Base-by-base conservation (phyloP, 2,888 invertebrate species). In the Drosophila monieri region DNA sequence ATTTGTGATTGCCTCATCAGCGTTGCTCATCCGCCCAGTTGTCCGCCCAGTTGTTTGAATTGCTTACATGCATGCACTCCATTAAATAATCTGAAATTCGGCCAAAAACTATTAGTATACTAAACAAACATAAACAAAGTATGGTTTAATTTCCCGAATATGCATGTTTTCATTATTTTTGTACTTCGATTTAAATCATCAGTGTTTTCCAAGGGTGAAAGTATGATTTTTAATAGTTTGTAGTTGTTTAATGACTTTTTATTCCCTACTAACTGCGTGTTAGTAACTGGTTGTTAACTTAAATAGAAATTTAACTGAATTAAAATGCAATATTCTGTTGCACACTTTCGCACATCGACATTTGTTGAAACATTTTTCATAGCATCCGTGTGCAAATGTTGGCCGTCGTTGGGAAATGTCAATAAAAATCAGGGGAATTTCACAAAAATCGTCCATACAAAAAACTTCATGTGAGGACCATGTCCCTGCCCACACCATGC, bases 351-450 rank as follows among this genome's bases (percentile, higher is more conserved):
- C 46, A 49, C 35, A 35, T 48, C 6, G 30, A 15, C 23, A 27
- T n/a, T n/a, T 27, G n/a, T 48, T 1, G 27, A 46, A 44, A 25
- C 47, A 47, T 53, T 53, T 65, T 65, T 25, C 64, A 65, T 65
- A 8, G 3, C 15, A 53, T 53, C 65, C 39, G 18, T 65, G 14
- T 52, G 46, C 52, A 64, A 64, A 47, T 65, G 64, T 52, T 53
- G 64, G 37, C 23, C 65, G 32, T 32, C 18, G 18, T 18, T 18
- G 64, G 25, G 12, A 58, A 65, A 53, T 53, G 64, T 65, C 65
- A 65, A 65, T 65, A 65, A 53, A 46, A 39, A 30, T 21, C n/a
- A n/a, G 14, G 44, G 49, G 44, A 15, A 51, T 62, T 62, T 62
- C 27, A 44, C 21, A 35, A 14, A 37, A 21, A 15, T 4, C 6